Evolutionary conservation across 1,140 invertebrate species (phyloP).

Genomic region (Macrostomum lignano): DNA sequence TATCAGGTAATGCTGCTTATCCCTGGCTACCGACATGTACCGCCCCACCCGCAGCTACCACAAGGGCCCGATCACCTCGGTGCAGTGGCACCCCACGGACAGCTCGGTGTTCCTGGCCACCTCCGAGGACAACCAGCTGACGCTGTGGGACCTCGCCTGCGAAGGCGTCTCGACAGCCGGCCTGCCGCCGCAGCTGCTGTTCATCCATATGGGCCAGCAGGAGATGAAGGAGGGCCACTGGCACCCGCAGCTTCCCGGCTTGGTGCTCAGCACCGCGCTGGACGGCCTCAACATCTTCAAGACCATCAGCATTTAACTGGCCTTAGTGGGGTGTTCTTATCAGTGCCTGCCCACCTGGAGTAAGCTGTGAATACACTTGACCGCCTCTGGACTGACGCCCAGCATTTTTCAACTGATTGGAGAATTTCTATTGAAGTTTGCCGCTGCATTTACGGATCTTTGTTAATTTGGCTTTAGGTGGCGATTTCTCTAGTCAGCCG

Average conservation of each 20-base stretch:
- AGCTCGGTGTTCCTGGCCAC: conserved; percentile 65
- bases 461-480: too few species aligned
- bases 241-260: conserved; percentile 73
- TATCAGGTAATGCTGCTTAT: neutral
- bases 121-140: conserved; percentile 77
- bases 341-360: too few species aligned
- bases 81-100: conserved; percentile 84
- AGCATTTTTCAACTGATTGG: too few species aligned
- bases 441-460: too few species aligned
- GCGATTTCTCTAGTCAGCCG: too few species aligned
- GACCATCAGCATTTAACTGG: conserved; percentile 66
- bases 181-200: conserved; percentile 70
- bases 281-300: conserved; percentile 85
- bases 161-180: conserved; percentile 45
- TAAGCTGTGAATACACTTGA: too few species aligned
- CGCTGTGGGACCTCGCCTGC: conserved; percentile 76
- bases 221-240: conserved; percentile 95
- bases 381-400: too few species aligned
- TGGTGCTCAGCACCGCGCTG: conserved; percentile 67
- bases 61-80: conserved; percentile 57
- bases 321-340: neutral
- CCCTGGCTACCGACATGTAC: too few species aligned
- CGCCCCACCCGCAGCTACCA: conserved; percentile 91
- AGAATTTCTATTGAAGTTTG: too few species aligned
- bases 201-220: conserved; percentile 88